Base-by-base conservation (phyloP, 2,888 invertebrate species). In the Drosophila picticornis region DNA sequence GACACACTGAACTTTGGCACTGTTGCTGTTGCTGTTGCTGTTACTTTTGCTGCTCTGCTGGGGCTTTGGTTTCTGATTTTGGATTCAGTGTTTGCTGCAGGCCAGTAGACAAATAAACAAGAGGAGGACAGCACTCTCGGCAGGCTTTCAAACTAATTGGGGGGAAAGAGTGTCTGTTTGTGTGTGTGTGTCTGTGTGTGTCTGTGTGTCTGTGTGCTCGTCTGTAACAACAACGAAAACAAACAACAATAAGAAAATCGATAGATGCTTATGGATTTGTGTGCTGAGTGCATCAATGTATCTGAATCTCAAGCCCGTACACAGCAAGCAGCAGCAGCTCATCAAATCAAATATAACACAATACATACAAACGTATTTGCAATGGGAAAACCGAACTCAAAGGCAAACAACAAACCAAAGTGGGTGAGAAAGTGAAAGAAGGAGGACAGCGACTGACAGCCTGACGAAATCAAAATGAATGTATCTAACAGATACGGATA, bases 231-330 rank as follows among this genome's bases (percentile, higher is more conserved):
- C 59, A 59, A 34, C 46, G 27, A 34, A 46, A 70, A 43, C 70
- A 70, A 66, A 70, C 74, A 80, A 68, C 71, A 65, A 68, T 57
- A 81, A 62, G 66, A 77, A 82, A 84, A 84, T 84, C 84, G 82
- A 84, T 84, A 84, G 59, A 53, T 68, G 60, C 75, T 62, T 72
- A 66, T 75, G 69, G 67, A 64, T 70, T 79, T 78, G 72, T 70
- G 71, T 76, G 60, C 71, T 74, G 76, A 86, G 78, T 88, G 88
- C 88, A 86, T 84, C 84, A 88, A 86, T 88, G 86, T 85, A 80
- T 80, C 73, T 62, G 63, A 66, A 72, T 84, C 83, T 84, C 52
- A 64, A 59, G 60, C 80, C 72, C 69, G 70, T 65, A 69, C 72
- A 62, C 61, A 67, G 65, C 64, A 50, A 66, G 59, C 31, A 59